Conservation (phyloP, 1,140 invertebrate genomes). For the Varroa destructor region DNA sequence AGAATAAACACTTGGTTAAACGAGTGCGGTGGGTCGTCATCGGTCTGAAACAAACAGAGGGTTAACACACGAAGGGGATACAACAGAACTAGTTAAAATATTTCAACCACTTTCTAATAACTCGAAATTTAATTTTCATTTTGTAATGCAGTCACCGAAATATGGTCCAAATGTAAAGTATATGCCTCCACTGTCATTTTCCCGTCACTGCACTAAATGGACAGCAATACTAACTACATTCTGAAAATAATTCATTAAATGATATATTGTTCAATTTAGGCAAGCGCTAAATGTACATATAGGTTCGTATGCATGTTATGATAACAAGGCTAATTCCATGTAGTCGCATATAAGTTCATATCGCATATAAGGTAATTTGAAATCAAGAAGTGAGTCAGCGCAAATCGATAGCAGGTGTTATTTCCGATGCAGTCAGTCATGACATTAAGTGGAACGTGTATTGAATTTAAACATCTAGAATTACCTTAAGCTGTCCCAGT, state of each 20-base stretch:
- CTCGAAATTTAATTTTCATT: neutral
- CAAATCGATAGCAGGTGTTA: neutral
- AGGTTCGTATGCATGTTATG: no score
- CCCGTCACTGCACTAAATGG: no score
- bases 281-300: no score
- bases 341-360: no score
- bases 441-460: neutral
- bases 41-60: constrained; percentile 54
- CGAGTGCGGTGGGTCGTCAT: constrained; percentile 76
- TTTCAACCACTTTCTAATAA: neutral
- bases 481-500: constrained; percentile 76
- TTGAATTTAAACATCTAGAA: constrained; percentile 35
- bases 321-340: no score
- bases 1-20: constrained; percentile 81
- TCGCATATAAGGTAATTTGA: no score
- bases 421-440: neutral
- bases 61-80: neutral
- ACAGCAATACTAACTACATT: no score
- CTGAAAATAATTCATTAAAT: no score
- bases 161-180: neutral
- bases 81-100: constrained; percentile 25
- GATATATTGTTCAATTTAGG: no score
- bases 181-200: no score
- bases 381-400: no score
- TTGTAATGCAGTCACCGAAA: neutral